Base-by-base conservation (phyloP, 2,888 invertebrate species). In the Argyra leucocephala region DNA sequence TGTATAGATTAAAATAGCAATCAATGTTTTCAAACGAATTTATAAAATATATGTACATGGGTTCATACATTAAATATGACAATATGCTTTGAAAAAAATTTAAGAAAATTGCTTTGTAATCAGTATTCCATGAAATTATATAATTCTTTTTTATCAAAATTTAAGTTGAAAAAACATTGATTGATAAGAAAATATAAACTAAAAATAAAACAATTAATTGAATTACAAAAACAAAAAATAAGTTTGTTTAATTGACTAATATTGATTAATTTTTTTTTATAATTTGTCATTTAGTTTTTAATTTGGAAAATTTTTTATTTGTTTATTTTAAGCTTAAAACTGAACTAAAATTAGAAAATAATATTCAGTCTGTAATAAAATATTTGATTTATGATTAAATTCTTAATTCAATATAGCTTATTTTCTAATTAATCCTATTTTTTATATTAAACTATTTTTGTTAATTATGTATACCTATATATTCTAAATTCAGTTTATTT, bases 321-420 rank as follows among this genome's bases (percentile, higher is more conserved):
- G 2, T 48, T 48, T 48, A 48, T 18, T 48, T 48, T 48, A 48
- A 48, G 48, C 48, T 48, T 48, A 48, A 18, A 48, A 48, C 48
- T 48, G 48, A 48, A 48, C 48, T 48, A 18, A 48, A 48, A 48
- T 12, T 48, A 48, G 18, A 48, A 48, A 18, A 48, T 48, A 48
- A 48, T 48, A 48, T 48, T 77, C 77, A 77, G 77, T 77, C 77
- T 77, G 78, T 77, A 76, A 78, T 77, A 76, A 78, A 78, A 77
- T 69, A 68, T 70, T 69, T 69, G 67, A 67, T 66, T 70, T 69
- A 68, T 18, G 18, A 48, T 48, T 48, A 48, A 48, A n/a, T 48
- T 48, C 15, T n/a, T 48, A 48, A 3, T 48, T 48, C 5, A 48
- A 48, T 31, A 48, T 48, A 18, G 12, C 48, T 48, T 48, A 48